These are phyloP conservation scores for Nebria brevicollis DNA, from an alignment of 2,888 invertebrate genomes.

Conservation along the genomic window DNA sequence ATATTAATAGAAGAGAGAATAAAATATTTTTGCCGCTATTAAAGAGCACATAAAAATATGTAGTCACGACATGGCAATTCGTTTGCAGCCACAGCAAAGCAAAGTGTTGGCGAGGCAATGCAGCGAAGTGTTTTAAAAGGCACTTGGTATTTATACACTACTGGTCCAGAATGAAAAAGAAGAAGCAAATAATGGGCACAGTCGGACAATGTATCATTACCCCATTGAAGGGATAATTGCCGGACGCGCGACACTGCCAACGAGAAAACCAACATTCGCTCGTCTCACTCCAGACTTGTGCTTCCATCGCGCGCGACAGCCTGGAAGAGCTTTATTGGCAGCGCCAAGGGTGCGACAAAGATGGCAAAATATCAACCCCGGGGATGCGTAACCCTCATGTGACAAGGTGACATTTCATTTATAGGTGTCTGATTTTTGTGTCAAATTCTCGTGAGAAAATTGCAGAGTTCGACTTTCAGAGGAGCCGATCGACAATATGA, in stretches of 20 bases:
- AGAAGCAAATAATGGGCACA: constrained; percentile 10
- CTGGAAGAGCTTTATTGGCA: neutral
- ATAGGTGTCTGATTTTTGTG: constrained; percentile 53
- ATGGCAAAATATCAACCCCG: neutral
- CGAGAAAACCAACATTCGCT: constrained; percentile 1
- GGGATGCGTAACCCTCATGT: constrained; percentile 37
- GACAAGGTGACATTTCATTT: constrained; percentile 54
- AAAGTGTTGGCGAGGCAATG: neutral
- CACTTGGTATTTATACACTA: constrained; percentile 16
- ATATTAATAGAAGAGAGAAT: neutral
- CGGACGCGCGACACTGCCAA: neutral
- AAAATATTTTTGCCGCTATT: neutral
- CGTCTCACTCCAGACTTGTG: neutral
- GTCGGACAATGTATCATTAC: constrained; percentile 17
- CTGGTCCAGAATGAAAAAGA: constrained; percentile 7
- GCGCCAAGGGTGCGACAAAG: neutral
- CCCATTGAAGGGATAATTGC: constrained; percentile 13
- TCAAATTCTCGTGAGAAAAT: constrained; percentile 53
- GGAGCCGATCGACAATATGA: constrained; percentile 22
- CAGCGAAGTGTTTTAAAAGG: constrained; percentile 11
- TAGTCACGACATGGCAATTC: constrained; percentile 7
- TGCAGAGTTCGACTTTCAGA: constrained; percentile 26
- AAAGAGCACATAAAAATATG: constrained; percentile 13
- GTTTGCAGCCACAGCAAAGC: neutral
- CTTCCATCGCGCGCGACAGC: neutral